Evolutionary conservation across 2,797 vertebrate species (phyloP), one percentile per base, ranked within the genome.

Genomic region (Mustela erminea): DNA sequence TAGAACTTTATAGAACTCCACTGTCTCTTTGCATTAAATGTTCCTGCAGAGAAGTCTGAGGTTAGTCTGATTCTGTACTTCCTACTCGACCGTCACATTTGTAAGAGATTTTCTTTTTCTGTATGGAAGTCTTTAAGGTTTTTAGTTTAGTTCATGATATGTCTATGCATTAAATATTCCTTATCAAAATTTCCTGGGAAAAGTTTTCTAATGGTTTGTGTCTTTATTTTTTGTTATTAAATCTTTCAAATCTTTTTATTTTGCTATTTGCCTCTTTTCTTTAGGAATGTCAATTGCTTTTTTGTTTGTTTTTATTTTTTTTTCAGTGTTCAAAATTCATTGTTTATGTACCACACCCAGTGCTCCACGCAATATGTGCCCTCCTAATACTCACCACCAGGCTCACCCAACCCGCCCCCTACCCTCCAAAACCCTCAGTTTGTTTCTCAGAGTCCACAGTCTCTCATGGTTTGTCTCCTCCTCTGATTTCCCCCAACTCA

Each of bases 201-300:
- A 82, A 17, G 8, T 68, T 93, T 89, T 89, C 13, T 94, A 49
- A 46, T 62, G 21, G 11, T n/a, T 82, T 89, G 56, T 70, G 21
- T 60, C 7, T 75, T 82, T 27, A 62, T 41, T 80, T 66, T 46
- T 41, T 60, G 32, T 81, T 72, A 82, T 49, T 70, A 49, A 49
- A 49, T 49, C 49, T 15, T 49, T 49, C 49, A 72, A 81, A 41
- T 54, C 21, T 46, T 83, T 87, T 88, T 88, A 41, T 78, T 83
- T 54, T 54, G 83, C 29, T 78, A 38, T 60, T 90, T 83, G 20
- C 25, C 58, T 75, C n/a, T 62, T 87, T 83, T 87, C 54, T 75
- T 92, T 88, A 92, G 32, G 58, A 74, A 83, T 49, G 74, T 7
- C 5, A 68, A 32, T 52, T 87, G 60, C 52, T 89, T 93, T 93